phyloP scores from a whole-genome alignment of 2,888 invertebrate species.

The Heliconius hortense region DNA sequence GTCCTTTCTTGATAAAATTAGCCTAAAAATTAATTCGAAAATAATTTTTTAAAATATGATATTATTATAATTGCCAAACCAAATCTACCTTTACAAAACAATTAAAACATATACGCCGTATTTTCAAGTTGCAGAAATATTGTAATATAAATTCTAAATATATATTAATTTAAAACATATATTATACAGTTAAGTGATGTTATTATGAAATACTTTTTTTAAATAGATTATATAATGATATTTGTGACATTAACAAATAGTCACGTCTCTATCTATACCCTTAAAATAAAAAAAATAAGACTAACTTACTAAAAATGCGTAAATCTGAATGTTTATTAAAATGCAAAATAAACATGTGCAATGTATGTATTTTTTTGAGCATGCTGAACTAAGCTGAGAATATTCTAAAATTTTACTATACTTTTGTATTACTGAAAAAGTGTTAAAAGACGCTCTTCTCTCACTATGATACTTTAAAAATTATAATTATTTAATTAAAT shows the following conservation, averaged over 20 bases:
- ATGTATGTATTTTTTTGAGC: constrained; percentile 2
- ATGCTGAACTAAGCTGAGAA: no score
- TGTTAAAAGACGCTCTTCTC: no score
- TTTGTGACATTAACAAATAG: constrained; percentile 1
- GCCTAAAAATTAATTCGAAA: no score
- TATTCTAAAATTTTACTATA: background rate
- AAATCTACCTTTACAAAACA: background rate
- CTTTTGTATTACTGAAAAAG: background rate
- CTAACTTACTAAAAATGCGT: constrained; percentile 6
- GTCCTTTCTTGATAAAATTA: background rate
- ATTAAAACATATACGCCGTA: background rate
- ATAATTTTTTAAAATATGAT: background rate
- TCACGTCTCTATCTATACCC: constrained; percentile 1
- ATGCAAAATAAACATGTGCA: background rate
- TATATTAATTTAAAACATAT: background rate
- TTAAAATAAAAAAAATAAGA: constrained; percentile 8
- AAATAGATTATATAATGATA: background rate
- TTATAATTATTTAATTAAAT: background rate
- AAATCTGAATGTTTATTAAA: background rate
- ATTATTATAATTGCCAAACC: background rate
- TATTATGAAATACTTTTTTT: background rate
- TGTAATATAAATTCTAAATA: background rate
- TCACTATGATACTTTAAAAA: background rate
- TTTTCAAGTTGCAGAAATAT: background rate
- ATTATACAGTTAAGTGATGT: background rate